phyloP scores from a whole-genome alignment of 2,888 invertebrate species.

The Acleris laterana region DNA sequence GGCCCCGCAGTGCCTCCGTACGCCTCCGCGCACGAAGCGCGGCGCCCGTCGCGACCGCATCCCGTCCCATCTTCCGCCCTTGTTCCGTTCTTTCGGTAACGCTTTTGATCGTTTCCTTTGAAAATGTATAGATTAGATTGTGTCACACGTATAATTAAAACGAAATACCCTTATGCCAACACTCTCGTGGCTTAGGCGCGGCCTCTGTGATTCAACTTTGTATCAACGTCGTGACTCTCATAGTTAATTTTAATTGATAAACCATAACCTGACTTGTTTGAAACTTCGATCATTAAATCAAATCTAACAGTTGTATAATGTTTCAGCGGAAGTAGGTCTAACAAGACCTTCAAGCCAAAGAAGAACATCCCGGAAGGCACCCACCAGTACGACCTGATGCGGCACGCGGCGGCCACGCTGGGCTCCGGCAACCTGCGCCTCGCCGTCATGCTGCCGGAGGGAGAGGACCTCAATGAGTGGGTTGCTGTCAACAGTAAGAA shows the following conservation, averaged over 20 bases:
- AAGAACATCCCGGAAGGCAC: constrained; percentile 99
- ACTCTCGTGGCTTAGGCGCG: not conserved
- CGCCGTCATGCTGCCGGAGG: constrained; percentile 98
- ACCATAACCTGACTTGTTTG: not conserved
- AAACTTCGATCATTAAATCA: no score
- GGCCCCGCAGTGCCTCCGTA: constrained; percentile 37
- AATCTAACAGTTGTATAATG: constrained; percentile 15
- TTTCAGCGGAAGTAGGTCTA: constrained; percentile 93
- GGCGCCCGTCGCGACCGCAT: constrained; percentile 23
- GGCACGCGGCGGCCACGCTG: constrained; percentile 98
- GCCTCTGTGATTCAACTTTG: not conserved
- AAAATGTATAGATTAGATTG: not conserved
- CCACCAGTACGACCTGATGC: constrained; percentile 99
- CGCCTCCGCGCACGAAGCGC: constrained; percentile 7
- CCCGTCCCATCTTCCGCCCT: constrained; percentile 16
- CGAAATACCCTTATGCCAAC: not conserved
- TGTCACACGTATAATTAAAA: not conserved
- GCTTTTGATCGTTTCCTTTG: not conserved
- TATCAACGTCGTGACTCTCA: not conserved
- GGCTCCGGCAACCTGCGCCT: constrained; percentile 98
- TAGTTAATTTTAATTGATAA: not conserved
- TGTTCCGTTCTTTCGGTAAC: constrained; percentile 18
- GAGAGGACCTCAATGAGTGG: constrained; percentile 99
- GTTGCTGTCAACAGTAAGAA: constrained; percentile 99
- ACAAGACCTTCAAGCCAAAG: constrained; percentile 99